Percentiles rank a stretch among this genome's conserved stretches.
Evolutionary conservation across 2,797 vertebrate genomes (phyloP).

Genomic region (Acanthornis magna): DNA sequence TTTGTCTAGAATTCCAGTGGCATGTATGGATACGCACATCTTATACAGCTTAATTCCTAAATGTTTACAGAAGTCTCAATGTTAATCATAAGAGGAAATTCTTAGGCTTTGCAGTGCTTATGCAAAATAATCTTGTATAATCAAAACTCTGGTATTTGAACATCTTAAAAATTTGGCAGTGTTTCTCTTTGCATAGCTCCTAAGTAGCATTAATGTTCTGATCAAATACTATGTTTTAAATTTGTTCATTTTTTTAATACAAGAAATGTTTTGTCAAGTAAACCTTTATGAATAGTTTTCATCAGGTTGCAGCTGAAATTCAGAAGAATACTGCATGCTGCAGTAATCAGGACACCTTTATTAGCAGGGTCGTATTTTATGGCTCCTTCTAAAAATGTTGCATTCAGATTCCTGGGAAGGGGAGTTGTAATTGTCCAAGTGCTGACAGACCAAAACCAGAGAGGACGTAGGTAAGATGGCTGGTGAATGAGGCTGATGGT

Average conservation of each 20-base stretch:
- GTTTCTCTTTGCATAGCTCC: not conserved
- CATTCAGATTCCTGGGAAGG: not conserved
- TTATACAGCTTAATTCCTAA: not conserved
- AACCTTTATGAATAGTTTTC: not conserved
- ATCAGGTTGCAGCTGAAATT: not conserved
- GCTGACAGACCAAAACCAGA: not conserved
- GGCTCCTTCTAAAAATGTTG: not conserved
- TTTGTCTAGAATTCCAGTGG: not conserved
- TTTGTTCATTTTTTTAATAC: not conserved
- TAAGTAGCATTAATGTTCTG: not conserved
- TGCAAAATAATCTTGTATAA: slow-evolving; percentile 3
- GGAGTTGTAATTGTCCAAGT: not conserved
- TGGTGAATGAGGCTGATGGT: not conserved
- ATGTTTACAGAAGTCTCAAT: not conserved
- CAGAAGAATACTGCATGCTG: not conserved
- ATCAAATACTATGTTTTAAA: not conserved
- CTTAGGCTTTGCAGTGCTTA: not conserved
- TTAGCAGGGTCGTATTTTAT: not conserved
- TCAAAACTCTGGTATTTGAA: not conserved
- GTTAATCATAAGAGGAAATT: not conserved
- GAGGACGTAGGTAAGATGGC: not conserved
- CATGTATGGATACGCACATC: not conserved
- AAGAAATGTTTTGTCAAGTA: not conserved
- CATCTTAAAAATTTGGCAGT: not conserved
- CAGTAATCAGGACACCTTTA: not conserved